Evolutionary conservation across 2,113 vertebrate genomes (phyloP).

Genomic region (Sigmodon hispidus): DNA sequence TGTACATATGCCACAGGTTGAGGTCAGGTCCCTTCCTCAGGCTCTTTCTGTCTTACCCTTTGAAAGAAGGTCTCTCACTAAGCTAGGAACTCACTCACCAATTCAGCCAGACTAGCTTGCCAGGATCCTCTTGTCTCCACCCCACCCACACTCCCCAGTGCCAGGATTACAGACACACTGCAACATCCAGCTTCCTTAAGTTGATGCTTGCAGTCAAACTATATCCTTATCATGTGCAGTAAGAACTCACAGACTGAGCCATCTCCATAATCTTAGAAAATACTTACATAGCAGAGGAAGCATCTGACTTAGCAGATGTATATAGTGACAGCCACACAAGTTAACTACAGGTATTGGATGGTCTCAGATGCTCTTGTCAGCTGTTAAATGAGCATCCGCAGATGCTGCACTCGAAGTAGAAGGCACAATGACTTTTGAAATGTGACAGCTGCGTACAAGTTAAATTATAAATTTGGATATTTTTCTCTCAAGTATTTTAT

Average conservation of each 20-base stretch:
- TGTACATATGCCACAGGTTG: not conserved
- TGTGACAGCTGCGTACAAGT: not conserved
- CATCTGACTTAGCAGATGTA: slow-evolving; percentile 6
- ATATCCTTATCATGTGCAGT: not conserved
- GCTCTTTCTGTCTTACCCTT: not conserved
- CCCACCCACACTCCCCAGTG: not conserved
- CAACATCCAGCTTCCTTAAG: not conserved
- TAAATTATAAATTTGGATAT: not conserved
- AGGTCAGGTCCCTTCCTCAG: not conserved
- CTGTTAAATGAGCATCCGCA: slow-evolving; percentile 27
- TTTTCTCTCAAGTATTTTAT: slow-evolving; percentile 49
- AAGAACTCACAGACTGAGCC: not conserved
- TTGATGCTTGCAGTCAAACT: not conserved
- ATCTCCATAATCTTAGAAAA: not conserved
- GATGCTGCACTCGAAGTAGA: slow-evolving; percentile 15
- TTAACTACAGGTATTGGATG: slow-evolving; percentile 19
- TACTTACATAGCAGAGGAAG: slow-evolving; percentile 17
- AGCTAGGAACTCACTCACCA: not conserved
- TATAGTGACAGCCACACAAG: not conserved
- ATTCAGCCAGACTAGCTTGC: not conserved
- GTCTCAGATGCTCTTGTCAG: slow-evolving; percentile 21
- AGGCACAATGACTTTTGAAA: slow-evolving; percentile 34
- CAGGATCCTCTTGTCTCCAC: not conserved
- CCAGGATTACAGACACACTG: not conserved
- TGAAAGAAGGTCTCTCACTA: not conserved